phyloP scores from a whole-genome alignment of 1,140 invertebrate genomes.

The Octopus sinensis region DNA sequence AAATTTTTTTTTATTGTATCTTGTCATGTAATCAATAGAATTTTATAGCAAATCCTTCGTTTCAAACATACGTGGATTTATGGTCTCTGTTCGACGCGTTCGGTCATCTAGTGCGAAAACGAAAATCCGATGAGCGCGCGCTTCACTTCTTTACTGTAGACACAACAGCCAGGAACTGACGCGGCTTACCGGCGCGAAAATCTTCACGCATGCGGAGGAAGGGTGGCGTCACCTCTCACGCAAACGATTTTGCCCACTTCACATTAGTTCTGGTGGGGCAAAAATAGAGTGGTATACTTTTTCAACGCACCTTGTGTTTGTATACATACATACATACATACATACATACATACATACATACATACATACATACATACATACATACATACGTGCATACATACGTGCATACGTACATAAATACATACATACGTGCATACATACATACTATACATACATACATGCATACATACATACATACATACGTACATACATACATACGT shows the following conservation, averaged over 20 bases:
- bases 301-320: conserved; percentile 17
- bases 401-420: conserved; percentile 26
- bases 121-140: no score
- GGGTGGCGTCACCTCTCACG: neutral
- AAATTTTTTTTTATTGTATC: no score
- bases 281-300: conserved; percentile 17
- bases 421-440: conserved; percentile 21
- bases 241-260: conserved; percentile 10
- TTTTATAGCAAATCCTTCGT: no score
- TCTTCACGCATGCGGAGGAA: neutral
- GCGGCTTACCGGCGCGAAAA: neutral
- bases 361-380: conserved; percentile 26
- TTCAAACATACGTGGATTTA: no score
- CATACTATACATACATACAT: conserved; percentile 24
- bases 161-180: neutral
- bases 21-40: no score
- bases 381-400: conserved; percentile 23
- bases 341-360: conserved; percentile 27
- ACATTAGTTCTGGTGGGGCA: neutral
- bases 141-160: neutral
- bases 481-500: conserved; percentile 31
- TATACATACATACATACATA: conserved; percentile 21
- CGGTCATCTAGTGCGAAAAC: no score
- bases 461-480: conserved; percentile 19
- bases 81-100: no score